A percentile compares a stretch with the other conserved stretches of the same genome.
These are phyloP conservation scores for Heliconius hewitsoni DNA, from an alignment of 1,140 invertebrate genomes.

Conservation along the genomic window DNA sequence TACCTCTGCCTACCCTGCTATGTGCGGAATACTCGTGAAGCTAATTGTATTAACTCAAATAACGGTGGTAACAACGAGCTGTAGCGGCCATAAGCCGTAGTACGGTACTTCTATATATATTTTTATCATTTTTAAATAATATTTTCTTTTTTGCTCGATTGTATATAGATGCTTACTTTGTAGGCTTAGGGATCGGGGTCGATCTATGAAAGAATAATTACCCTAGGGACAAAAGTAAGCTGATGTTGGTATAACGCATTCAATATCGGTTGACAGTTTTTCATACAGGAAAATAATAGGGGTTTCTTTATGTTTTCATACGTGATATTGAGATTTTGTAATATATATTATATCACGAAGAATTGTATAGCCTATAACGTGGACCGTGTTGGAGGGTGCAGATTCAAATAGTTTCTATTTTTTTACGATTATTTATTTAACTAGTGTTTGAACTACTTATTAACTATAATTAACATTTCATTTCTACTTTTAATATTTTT, in stretches of 20 bases:
- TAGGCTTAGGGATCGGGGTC: not conserved
- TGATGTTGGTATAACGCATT: not conserved
- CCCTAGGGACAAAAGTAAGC: constrained; percentile 3
- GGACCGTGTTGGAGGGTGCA: not conserved
- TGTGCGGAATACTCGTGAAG: too few relatives aligned
- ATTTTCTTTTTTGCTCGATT: too few relatives aligned
- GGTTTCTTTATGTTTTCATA: not conserved
- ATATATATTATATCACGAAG: not conserved
- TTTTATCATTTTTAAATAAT: too few relatives aligned
- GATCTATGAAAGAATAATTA: not conserved
- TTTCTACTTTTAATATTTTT: too few relatives aligned
- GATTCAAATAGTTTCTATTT: not conserved
- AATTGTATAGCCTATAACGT: not conserved
- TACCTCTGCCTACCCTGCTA: too few relatives aligned
- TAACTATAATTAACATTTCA: too few relatives aligned
- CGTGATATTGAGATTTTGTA: not conserved
- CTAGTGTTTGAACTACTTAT: too few relatives aligned
- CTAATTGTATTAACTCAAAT: too few relatives aligned
- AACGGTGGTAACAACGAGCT: too few relatives aligned
- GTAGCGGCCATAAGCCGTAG: too few relatives aligned
- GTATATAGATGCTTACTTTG: not conserved
- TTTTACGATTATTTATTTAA: not conserved
- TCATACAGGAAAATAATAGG: not conserved
- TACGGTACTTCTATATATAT: too few relatives aligned
- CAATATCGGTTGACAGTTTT: not conserved